Percentiles rank a stretch among this genome's conserved stretches.
Evolutionary conservation across 2,888 invertebrate species (phyloP).

Genomic region (Pterobdella sp.): DNA sequence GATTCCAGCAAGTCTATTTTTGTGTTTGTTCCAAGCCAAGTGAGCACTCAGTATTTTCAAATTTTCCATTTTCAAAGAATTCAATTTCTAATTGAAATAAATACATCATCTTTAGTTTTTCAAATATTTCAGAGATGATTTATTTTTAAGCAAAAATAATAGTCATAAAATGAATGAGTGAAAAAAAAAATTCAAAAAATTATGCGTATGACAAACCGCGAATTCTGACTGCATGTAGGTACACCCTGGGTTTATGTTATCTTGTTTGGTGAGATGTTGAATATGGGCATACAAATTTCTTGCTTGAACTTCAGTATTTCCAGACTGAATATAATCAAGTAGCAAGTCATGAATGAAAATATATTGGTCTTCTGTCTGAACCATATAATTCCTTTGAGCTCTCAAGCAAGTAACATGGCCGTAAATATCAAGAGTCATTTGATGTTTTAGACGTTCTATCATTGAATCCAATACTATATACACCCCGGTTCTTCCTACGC

Average conservation of each 20-base stretch:
- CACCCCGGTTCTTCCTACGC: constrained; percentile 56
- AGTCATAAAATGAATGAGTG: neutral
- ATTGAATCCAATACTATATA: constrained; percentile 88
- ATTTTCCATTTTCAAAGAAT: constrained; percentile 82
- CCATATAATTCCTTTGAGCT: constrained; percentile 96
- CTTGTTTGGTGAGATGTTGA: constrained; percentile 79
- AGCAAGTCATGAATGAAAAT: constrained; percentile 97
- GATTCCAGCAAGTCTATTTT: constrained; percentile 94
- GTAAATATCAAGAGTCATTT: constrained; percentile 95
- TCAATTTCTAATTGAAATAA: constrained; percentile 52
- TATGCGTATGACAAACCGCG: constrained; percentile 32
- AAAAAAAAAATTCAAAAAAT: neutral
- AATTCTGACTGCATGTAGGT: constrained; percentile 49
- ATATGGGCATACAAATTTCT: constrained; percentile 90
- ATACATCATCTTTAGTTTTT: neutral
- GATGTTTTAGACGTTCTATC: constrained; percentile 90
- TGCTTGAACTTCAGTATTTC: constrained; percentile 89
- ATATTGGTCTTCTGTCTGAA: constrained; percentile 90
- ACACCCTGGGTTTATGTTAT: constrained; percentile 36
- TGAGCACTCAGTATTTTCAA: constrained; percentile 90
- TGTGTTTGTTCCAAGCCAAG: constrained; percentile 91
- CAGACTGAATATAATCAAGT: constrained; percentile 90
- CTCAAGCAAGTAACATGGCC: constrained; percentile 95
- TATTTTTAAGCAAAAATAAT: neutral
- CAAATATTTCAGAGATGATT: neutral